These are phyloP conservation scores for Kryptopterus vitreolus DNA, from an alignment of 2,797 vertebrate species.

Conservation along the genomic window DNA sequence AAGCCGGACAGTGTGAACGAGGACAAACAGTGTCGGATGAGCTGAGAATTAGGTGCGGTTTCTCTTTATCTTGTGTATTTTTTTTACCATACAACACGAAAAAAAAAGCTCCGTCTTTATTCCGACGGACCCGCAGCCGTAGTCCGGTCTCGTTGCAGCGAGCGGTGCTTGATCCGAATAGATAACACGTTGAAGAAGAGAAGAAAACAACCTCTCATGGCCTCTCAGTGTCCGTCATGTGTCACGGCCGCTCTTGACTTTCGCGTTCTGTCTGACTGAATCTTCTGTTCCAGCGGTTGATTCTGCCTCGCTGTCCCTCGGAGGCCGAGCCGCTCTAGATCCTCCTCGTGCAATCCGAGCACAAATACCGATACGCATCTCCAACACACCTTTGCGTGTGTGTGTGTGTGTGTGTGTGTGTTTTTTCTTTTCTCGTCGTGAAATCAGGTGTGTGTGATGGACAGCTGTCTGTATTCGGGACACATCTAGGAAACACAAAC, in stretches of 20 bases:
- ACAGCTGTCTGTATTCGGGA: slow-evolving; percentile 66
- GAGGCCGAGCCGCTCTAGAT: slow-evolving; percentile 63
- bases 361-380: slow-evolving; percentile 31
- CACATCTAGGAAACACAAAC: slow-evolving; percentile 51
- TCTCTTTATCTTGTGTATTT: neutral
- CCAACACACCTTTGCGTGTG: slow-evolving; percentile 25
- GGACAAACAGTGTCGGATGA: neutral
- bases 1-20: slow-evolving; percentile 7
- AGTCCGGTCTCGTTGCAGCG: slow-evolving; percentile 34
- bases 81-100: neutral
- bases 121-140: slow-evolving; percentile 4
- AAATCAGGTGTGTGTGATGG: slow-evolving; percentile 61
- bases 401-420: too few relatives aligned
- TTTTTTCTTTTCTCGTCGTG: too few relatives aligned
- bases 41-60: neutral
- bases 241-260: slow-evolving; percentile 73
- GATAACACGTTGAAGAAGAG: slow-evolving; percentile 47
- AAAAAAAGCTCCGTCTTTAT: neutral
- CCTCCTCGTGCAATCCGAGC: slow-evolving; percentile 60
- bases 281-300: slow-evolving; percentile 74
- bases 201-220: slow-evolving; percentile 56
- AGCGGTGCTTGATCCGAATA: slow-evolving; percentile 51
- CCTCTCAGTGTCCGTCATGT: slow-evolving; percentile 73
- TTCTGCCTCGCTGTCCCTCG: slow-evolving; percentile 71
- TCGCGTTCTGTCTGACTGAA: slow-evolving; percentile 76